These are phyloP conservation scores for Acholoe squamosa DNA, from an alignment of 2,888 invertebrate genomes.

Conservation along the genomic window DNA sequence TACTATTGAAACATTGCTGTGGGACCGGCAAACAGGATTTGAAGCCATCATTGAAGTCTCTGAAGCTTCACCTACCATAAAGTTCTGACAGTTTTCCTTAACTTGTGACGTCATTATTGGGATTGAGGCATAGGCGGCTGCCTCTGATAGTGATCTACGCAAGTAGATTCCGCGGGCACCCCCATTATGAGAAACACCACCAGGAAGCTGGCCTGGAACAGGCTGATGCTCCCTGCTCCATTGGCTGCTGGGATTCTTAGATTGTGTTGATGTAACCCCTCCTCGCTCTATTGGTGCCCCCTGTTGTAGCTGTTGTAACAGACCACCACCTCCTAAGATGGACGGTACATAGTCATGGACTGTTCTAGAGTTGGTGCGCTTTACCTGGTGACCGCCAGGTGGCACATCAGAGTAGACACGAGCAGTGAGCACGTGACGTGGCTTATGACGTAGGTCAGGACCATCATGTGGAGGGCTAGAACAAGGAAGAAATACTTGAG, in stretches of 20 bases:
- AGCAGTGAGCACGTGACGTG: not conserved
- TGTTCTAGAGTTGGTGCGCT: not conserved
- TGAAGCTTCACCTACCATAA: not conserved
- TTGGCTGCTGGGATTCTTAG: not conserved
- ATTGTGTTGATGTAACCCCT: not conserved
- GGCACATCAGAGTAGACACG: not conserved
- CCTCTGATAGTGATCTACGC: not conserved
- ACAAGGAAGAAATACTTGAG: no score
- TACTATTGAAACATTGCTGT: not conserved
- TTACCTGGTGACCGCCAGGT: not conserved
- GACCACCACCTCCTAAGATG: not conserved
- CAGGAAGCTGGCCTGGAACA: not conserved
- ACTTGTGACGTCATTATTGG: not conserved
- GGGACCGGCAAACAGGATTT: not conserved
- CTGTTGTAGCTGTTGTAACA: not conserved
- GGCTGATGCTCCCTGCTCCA: not conserved
- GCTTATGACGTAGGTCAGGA: not conserved
- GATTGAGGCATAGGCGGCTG: not conserved
- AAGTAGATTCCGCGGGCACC: not conserved
- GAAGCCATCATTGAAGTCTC: not conserved
- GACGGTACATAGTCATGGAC: constrained; percentile 14
- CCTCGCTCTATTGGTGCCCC: not conserved
- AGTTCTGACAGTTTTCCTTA: no score
- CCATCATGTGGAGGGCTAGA: no score
- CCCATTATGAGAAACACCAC: not conserved